Conservation (phyloP, 2,888 invertebrate genomes). For the Lasius platythorax region DNA sequence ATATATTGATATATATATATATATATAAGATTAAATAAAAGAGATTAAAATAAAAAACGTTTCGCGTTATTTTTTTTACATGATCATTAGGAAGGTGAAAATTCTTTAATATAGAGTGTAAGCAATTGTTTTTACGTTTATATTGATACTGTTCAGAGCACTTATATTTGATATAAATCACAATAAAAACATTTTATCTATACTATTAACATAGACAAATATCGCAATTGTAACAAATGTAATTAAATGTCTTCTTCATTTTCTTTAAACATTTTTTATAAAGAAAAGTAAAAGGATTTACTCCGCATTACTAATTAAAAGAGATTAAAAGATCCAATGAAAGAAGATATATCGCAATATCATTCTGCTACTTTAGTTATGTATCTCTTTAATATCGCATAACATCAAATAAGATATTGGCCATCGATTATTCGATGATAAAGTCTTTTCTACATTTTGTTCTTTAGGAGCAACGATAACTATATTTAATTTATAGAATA, state of each 20-base stretch:
- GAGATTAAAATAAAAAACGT: neutral
- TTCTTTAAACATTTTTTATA: neutral
- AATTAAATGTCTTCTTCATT: neutral
- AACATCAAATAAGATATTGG: neutral
- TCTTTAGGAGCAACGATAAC: neutral
- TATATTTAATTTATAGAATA: neutral
- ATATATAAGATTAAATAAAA: too few species aligned
- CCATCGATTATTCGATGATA: neutral
- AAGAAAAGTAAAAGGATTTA: neutral
- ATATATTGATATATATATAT: neutral
- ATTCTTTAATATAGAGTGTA: neutral
- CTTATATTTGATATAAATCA: constrained; percentile 1
- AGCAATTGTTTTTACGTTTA: neutral
- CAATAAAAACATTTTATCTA: neutral
- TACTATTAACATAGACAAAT: constrained; percentile 1
- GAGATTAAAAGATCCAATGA: neutral
- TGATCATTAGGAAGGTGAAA: neutral
- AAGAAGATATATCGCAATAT: neutral
- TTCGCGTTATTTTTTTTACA: neutral
- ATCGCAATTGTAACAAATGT: neutral
- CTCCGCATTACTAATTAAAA: neutral
- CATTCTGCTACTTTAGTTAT: neutral
- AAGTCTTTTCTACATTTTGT: neutral
- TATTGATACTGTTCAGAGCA: neutral
- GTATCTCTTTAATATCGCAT: neutral